Conservation (phyloP, 1,140 invertebrate genomes). For the Heliconius melpomene region DNA sequence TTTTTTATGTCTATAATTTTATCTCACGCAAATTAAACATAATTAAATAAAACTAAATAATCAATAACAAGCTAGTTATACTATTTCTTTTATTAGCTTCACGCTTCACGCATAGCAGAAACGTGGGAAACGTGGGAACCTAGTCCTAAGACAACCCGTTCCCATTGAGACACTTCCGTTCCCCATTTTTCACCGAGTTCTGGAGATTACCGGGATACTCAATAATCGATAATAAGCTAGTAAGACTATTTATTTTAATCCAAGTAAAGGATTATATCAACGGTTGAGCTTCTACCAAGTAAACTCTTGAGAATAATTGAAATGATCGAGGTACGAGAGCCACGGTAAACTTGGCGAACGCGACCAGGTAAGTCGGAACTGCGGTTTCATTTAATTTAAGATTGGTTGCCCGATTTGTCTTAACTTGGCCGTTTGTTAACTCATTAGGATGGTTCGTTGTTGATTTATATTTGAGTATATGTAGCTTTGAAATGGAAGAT, state of each 20-base stretch:
- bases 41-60: no score
- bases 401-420: constrained; percentile 5
- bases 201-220: no score
- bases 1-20: no score
- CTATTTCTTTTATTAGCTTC: not conserved
- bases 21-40: no score
- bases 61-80: no score
- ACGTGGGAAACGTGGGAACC: no score
- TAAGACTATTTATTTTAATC: not conserved
- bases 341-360: constrained; percentile 11
- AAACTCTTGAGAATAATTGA: constrained; percentile 30
- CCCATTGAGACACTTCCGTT: no score
- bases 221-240: no score
- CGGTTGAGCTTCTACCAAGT: not conserved
- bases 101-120: no score
- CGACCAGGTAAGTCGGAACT: constrained; percentile 5
- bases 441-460: not conserved
- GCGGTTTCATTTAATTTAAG: constrained; percentile 9
- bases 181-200: no score
- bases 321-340: not conserved
- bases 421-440: constrained; percentile 9
- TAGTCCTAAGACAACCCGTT: no score
- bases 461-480: not conserved
- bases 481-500: not conserved
- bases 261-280: not conserved